phyloP scores from a whole-genome alignment of 2,888 invertebrate species.

The Scaptodrosophila latifasciaeformis region DNA sequence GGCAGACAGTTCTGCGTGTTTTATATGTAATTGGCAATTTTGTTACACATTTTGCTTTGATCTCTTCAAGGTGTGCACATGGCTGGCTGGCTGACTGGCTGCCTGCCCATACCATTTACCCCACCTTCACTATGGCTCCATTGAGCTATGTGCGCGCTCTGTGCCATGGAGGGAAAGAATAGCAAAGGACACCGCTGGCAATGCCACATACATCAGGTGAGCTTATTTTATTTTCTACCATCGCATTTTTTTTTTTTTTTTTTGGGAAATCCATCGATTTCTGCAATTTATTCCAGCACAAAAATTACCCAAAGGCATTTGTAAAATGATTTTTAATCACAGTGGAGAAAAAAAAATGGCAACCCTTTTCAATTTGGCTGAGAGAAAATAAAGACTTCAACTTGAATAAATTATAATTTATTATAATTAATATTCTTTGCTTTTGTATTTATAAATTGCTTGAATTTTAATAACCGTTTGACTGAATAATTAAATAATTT shows the following conservation, averaged over 20 bases:
- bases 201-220: neutral
- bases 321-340: constrained; percentile 47
- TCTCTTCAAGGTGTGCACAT: constrained; percentile 34
- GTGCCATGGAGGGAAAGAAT: neutral
- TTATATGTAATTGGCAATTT: constrained; percentile 69
- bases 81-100: constrained; percentile 15
- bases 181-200: neutral
- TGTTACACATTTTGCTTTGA: constrained; percentile 64
- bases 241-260: too few species aligned
- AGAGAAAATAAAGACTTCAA: too few species aligned
- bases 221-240: neutral
- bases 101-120: too few species aligned
- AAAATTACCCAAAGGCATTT: constrained; percentile 52
- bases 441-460: neutral
- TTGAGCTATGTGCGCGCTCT: neutral
- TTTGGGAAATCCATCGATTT: too few species aligned
- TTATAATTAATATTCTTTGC: too few species aligned
- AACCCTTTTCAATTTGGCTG: too few species aligned
- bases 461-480: neutral
- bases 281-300: constrained; percentile 6
- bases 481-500: too few species aligned
- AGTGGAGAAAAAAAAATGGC: too few species aligned
- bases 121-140: too few species aligned
- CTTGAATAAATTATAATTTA: too few species aligned
- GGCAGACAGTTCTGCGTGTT: constrained; percentile 49